These are phyloP conservation scores for Eonycteris spelaea DNA, from an alignment of 2,113 vertebrate genomes.

Conservation along the genomic window DNA sequence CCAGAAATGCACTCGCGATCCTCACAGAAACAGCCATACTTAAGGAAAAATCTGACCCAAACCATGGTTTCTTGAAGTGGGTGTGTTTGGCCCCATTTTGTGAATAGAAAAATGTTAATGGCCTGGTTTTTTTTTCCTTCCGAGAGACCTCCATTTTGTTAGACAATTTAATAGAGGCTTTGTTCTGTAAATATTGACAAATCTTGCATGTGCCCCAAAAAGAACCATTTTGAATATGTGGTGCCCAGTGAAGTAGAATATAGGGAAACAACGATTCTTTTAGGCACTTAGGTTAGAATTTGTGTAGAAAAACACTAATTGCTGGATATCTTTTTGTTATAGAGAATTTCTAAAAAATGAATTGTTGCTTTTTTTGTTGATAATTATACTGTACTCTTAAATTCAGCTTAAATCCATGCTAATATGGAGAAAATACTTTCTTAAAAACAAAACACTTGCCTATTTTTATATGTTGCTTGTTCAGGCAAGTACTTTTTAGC, in stretches of 20 bases:
- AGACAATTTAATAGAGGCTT: slow-evolving; percentile 61
- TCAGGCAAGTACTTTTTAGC: slow-evolving; percentile 21
- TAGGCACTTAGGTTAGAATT: slow-evolving; percentile 34
- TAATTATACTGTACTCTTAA: neutral
- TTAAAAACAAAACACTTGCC: slow-evolving; percentile 1
- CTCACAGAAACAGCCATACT: slow-evolving; percentile 2
- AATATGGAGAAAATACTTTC: neutral
- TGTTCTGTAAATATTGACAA: slow-evolving; percentile 59
- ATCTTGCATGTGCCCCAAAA: slow-evolving; percentile 4
- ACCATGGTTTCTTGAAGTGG: slow-evolving; percentile 69
- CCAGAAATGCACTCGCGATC: neutral
- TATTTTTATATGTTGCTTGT: slow-evolving; percentile 45
- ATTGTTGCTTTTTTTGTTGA: slow-evolving; percentile 34
- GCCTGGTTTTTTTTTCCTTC: slow-evolving; percentile 20
- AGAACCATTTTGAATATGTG: slow-evolving; percentile 64
- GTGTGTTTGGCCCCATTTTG: slow-evolving; percentile 72
- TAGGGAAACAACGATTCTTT: slow-evolving; percentile 35
- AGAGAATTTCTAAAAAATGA: slow-evolving; percentile 29
- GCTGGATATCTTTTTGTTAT: slow-evolving; percentile 18
- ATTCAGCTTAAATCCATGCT: neutral
- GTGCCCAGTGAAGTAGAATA: slow-evolving; percentile 43
- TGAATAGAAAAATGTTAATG: slow-evolving; percentile 38
- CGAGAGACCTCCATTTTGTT: slow-evolving; percentile 75
- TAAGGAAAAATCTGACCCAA: slow-evolving; percentile 69
- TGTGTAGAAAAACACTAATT: neutral